These are phyloP conservation scores for Percopsis transmontana DNA, from an alignment of 2,113 vertebrate species.

Conservation along the genomic window DNA sequence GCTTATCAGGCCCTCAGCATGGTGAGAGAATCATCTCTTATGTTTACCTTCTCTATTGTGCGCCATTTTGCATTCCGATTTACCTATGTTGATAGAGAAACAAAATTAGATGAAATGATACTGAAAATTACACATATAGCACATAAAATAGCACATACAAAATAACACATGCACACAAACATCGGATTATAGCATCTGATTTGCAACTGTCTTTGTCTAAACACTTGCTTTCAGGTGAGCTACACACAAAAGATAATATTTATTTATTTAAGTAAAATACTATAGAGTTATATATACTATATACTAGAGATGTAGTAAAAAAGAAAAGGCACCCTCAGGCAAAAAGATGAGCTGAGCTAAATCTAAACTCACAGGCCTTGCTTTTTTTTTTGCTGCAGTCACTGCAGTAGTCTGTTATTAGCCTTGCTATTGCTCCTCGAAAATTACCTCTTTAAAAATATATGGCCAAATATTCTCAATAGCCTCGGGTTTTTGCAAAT, in stretches of 20 bases:
- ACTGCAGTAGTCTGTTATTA: conserved; percentile 23
- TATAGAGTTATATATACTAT: conserved; percentile 5
- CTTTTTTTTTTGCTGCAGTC: conserved; percentile 16
- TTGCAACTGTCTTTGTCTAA: conserved; percentile 7
- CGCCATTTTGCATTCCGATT: not conserved
- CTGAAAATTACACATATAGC: too few species aligned
- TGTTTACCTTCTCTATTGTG: not conserved
- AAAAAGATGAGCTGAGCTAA: conserved; percentile 3
- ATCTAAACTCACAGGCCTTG: conserved; percentile 26
- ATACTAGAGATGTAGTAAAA: not conserved
- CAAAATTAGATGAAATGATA: too few species aligned
- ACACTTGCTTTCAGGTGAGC: not conserved
- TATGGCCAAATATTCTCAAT: conserved; percentile 7
- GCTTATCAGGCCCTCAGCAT: conserved; percentile 74
- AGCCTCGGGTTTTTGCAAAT: not conserved
- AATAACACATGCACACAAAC: too few species aligned
- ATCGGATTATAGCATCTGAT: not conserved
- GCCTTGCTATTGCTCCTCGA: not conserved
- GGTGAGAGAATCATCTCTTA: conserved; percentile 58
- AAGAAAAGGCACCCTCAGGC: conserved; percentile 14
- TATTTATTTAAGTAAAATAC: conserved; percentile 2
- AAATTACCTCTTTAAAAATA: conserved; percentile 1
- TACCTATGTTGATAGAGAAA: too few species aligned
- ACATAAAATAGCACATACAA: too few species aligned
- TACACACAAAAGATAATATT: conserved; percentile 5